Evolutionary conservation across 2,888 invertebrate genomes (phyloP).

Genomic region (Amaurobius ferox): DNA sequence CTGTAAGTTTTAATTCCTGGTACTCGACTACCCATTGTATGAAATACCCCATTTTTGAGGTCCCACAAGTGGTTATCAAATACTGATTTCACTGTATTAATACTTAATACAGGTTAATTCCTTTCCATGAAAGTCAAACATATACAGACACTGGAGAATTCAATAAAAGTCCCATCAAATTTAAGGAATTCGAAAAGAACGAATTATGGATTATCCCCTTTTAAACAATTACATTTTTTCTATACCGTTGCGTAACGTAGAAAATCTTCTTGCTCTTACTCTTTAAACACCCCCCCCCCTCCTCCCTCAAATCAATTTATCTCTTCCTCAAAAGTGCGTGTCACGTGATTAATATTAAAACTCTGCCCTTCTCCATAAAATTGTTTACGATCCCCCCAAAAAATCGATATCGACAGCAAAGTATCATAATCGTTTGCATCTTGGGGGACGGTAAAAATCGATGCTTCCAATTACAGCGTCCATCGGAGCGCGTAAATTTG

Average conservation of each 20-base stretch:
- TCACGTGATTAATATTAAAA: slow-evolving; percentile 9
- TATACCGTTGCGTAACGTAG: neutral
- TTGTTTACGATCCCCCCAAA: slow-evolving; percentile 1
- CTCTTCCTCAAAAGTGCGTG: neutral
- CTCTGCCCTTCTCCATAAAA: neutral
- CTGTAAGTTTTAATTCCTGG: too few relatives aligned
- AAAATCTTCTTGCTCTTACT: neutral
- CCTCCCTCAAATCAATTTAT: neutral
- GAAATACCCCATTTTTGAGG: too few relatives aligned
- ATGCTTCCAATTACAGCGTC: slow-evolving; percentile 1
- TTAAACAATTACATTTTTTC: neutral
- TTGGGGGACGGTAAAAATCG: neutral
- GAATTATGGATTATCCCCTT: too few relatives aligned
- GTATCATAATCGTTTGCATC: slow-evolving; percentile 1
- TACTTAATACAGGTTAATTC: too few relatives aligned
- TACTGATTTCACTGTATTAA: too few relatives aligned
- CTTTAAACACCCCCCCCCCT: neutral
- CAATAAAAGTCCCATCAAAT: too few relatives aligned
- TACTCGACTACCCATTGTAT: too few relatives aligned
- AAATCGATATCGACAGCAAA: slow-evolving; percentile 1
- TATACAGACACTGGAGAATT: too few relatives aligned
- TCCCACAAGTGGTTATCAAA: too few relatives aligned
- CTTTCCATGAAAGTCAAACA: too few relatives aligned
- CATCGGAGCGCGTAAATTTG: neutral
- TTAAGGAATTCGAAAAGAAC: too few relatives aligned